phyloP scores from a whole-genome alignment of 2,797 vertebrate species.

The Leucoraja ocellata region DNA sequence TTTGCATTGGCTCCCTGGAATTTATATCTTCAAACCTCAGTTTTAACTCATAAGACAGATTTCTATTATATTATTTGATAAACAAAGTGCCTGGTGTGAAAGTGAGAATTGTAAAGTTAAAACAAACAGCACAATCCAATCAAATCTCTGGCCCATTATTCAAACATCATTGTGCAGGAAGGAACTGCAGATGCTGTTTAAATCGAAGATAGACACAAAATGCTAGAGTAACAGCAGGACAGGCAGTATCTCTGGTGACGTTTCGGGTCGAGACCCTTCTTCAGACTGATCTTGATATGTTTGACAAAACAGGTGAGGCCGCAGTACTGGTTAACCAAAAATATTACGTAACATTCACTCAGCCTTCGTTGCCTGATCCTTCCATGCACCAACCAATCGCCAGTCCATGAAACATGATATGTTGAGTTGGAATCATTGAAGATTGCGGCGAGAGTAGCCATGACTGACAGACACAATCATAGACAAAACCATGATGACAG shows the following conservation, averaged over 20 bases:
- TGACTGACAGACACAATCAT: not conserved
- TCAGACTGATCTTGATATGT: too few relatives aligned
- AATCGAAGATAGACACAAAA: too few relatives aligned
- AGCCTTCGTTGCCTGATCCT: not conserved
- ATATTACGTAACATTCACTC: not conserved
- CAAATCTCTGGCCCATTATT: not conserved
- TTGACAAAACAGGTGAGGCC: not conserved
- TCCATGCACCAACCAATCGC: not conserved
- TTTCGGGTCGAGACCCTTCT: too few relatives aligned
- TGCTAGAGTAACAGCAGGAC: too few relatives aligned
- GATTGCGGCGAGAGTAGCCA: too few relatives aligned
- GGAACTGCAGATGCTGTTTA: too few relatives aligned
- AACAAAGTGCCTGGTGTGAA: not conserved
- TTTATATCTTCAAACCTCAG: not conserved
- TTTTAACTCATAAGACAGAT: not conserved
- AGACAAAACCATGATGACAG: too few relatives aligned
- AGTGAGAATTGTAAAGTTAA: not conserved
- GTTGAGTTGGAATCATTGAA: not conserved
- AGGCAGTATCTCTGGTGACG: too few relatives aligned
- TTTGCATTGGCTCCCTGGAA: not conserved
- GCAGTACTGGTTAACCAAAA: not conserved
- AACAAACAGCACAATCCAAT: too few relatives aligned
- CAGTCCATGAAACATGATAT: not conserved
- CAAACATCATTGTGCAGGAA: not conserved
- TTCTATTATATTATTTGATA: not conserved